Conservation (phyloP, 2,888 invertebrate species). For the Tyria jacobaeae region DNA sequence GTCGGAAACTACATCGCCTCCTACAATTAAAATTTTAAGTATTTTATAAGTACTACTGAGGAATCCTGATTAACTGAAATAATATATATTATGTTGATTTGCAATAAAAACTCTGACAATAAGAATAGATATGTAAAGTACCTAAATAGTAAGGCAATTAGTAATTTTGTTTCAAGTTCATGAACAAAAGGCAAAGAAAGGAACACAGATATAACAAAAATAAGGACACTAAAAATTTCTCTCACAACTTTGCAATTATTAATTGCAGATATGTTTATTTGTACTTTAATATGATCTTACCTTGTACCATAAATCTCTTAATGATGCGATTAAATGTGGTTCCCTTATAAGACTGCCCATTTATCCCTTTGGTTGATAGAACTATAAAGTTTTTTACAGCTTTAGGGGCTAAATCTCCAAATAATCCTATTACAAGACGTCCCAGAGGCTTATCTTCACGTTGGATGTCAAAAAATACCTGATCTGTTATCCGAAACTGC, state of each 20-base stretch:
- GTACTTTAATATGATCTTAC: constrained; percentile 71
- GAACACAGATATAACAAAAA: no score
- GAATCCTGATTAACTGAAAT: no score
- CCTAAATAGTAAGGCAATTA: no score
- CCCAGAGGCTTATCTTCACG: constrained; percentile 91
- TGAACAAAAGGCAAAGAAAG: no score
- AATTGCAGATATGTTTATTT: no score
- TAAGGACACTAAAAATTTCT: no score
- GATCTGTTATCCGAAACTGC: constrained; percentile 91
- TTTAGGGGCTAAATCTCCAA: constrained; percentile 94
- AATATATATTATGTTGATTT: no score
- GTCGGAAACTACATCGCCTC: constrained; percentile 93
- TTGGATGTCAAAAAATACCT: constrained; percentile 93
- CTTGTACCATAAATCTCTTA: constrained; percentile 96
- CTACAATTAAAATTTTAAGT: constrained; percentile 74
- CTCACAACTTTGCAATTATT: no score
- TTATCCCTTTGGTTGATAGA: constrained; percentile 91
- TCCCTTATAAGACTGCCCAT: constrained; percentile 92
- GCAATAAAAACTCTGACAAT: no score
- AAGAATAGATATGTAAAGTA: no score
- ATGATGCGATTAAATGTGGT: constrained; percentile 94
- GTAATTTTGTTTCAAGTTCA: no score
- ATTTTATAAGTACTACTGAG: no score
- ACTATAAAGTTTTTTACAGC: constrained; percentile 95
- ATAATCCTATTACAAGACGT: constrained; percentile 94